Conservation (phyloP, 64 coral and sea anemone species). For the Pocillopora verrucosa region DNA sequence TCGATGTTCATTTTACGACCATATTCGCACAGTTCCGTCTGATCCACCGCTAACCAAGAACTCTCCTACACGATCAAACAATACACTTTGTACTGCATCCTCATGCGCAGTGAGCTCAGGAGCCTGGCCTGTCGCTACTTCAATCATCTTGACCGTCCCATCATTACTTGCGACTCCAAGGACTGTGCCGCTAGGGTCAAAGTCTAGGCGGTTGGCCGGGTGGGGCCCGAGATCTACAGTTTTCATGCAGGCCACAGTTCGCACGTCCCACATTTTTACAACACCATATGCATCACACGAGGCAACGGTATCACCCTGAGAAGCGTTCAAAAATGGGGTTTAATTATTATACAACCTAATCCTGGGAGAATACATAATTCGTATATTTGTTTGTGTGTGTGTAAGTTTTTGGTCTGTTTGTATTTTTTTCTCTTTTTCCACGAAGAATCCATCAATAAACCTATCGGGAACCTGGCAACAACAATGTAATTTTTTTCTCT, state of each 20-base stretch:
- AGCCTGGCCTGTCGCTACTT: constrained; percentile 74
- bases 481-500: no score
- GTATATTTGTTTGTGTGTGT: no score
- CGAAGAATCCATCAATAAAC: no score
- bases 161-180: constrained; percentile 96
- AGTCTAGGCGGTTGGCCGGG: constrained; percentile 90
- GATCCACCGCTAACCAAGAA: constrained; percentile 91
- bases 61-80: constrained; percentile 90
- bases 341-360: no score
- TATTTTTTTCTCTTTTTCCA: no score
- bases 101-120: constrained; percentile 90
- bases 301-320: constrained; percentile 91
- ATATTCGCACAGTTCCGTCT: constrained; percentile 95
- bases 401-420: no score
- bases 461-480: no score
- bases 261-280: constrained; percentile 98
- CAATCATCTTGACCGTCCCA: constrained; percentile 92
- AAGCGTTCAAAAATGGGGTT: neutral
- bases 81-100: constrained; percentile 91
- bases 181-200: constrained; percentile 95
- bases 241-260: constrained; percentile 85
- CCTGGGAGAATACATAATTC: no score
- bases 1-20: constrained; percentile 41
- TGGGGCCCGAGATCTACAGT: constrained; percentile 88
- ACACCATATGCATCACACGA: constrained; percentile 97